Conservation (phyloP, 2,113 vertebrate species). For the Colossoma macropomum region DNA sequence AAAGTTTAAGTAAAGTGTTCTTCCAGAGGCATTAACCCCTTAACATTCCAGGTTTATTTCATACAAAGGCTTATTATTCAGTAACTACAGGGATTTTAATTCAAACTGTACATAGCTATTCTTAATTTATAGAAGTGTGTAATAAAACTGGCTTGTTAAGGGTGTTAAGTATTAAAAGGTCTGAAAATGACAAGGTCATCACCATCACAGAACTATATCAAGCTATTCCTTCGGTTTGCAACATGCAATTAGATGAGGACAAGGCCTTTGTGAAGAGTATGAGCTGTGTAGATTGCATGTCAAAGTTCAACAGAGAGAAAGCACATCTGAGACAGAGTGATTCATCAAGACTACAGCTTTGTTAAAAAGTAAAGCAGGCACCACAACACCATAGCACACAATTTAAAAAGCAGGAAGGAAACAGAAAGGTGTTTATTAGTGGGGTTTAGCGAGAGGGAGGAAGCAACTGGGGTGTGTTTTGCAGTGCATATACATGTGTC, state of each 20-base stretch:
- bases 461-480: background rate
- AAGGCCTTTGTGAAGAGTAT: background rate
- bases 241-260: constrained; percentile 20
- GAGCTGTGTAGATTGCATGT: background rate
- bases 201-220: background rate
- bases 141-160: too few relatives aligned
- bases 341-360: background rate
- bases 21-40: too few relatives aligned
- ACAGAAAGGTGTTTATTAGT: background rate
- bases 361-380: background rate
- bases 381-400: background rate
- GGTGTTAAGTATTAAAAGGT: background rate
- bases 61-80: too few relatives aligned
- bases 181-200: background rate
- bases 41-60: too few relatives aligned
- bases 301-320: background rate
- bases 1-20: background rate
- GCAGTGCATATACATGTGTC: background rate
- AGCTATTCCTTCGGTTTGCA: background rate
- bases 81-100: too few relatives aligned
- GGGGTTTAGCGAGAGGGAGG: background rate
- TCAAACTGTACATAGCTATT: too few relatives aligned
- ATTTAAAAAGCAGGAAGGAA: background rate
- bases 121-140: too few relatives aligned
- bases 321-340: background rate